A percentile compares a stretch with the other conserved stretches of the same genome.
Evolutionary conservation across 1,140 invertebrate species (phyloP).

Genomic region (Triops longicaudatus): DNA sequence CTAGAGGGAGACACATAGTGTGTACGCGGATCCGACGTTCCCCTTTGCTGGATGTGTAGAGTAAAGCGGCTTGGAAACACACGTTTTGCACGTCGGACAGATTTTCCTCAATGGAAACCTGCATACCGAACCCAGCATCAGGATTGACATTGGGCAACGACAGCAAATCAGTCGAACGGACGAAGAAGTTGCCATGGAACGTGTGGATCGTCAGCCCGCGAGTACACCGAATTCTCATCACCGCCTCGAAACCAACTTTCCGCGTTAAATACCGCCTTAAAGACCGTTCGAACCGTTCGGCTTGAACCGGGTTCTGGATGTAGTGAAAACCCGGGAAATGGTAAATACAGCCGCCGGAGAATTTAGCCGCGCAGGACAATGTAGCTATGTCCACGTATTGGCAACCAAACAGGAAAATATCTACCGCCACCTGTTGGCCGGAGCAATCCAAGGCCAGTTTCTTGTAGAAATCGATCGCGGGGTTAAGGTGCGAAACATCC

Average conservation of each 20-base stretch:
- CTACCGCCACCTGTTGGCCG: conserved; percentile 89
- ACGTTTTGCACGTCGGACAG: conserved; percentile 76
- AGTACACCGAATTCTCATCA: conserved; percentile 93
- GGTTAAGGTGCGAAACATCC: conserved; percentile 70
- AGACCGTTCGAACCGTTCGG: conserved; percentile 64
- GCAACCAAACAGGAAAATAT: conserved; percentile 86
- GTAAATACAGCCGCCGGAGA: conserved; percentile 87
- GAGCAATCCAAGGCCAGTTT: conserved; percentile 91
- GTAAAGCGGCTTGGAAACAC: conserved; percentile 93
- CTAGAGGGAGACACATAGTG: conserved; percentile 87
- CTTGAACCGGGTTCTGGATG: conserved; percentile 54
- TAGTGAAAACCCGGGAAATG: conserved; percentile 85
- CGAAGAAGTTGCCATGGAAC: conserved; percentile 99
- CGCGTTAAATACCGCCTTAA: conserved; percentile 84
- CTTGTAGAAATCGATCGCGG: conserved; percentile 97
- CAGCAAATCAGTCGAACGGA: conserved; percentile 91
- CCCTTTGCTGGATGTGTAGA: conserved; percentile 97
- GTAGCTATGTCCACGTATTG: conserved; percentile 92
- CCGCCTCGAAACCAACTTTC: conserved; percentile 98
- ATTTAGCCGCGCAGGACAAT: conserved; percentile 84
- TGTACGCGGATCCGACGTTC: conserved; percentile 96
- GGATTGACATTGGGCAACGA: conserved; percentile 96
- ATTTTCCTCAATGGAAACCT: conserved; percentile 88
- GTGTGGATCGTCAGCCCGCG: conserved; percentile 88
- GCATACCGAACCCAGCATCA: conserved; percentile 96